phyloP scores from a whole-genome alignment of 2,888 invertebrate genomes.

The Archips crataeganus region DNA sequence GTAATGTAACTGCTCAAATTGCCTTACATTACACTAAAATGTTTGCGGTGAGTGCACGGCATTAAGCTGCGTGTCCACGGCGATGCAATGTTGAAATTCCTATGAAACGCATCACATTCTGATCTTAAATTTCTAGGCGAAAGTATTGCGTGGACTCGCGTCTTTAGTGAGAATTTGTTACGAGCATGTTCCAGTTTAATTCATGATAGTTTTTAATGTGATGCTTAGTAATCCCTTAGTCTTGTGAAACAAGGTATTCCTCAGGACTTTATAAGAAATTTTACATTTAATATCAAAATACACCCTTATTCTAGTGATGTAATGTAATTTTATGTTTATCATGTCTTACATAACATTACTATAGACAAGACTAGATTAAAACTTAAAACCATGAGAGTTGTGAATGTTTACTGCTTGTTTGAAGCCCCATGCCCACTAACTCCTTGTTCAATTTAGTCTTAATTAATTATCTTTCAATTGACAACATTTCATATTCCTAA shows the following conservation, averaged over 20 bases:
- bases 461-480: background rate
- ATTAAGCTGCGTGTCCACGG: background rate
- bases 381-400: too few relatives aligned
- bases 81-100: background rate
- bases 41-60: background rate
- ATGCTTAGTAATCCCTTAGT: background rate
- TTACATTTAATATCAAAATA: too few relatives aligned
- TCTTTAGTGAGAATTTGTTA: background rate
- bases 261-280: background rate
- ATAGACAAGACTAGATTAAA: too few relatives aligned
- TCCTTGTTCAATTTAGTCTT: background rate
- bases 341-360: too few relatives aligned
- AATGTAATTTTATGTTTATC: too few relatives aligned
- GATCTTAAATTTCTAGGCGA: background rate
- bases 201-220: conserved; percentile 3
- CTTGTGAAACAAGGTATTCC: background rate
- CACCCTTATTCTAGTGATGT: too few relatives aligned
- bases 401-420: too few relatives aligned
- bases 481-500: too few relatives aligned
- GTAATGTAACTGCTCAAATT: background rate
- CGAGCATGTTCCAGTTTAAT: background rate
- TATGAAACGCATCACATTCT: background rate
- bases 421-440: too few relatives aligned
- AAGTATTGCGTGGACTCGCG: background rate
- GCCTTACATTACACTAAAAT: background rate